Base-by-base conservation (phyloP, 2,888 invertebrate genomes). In the Physocephala rufipes region DNA sequence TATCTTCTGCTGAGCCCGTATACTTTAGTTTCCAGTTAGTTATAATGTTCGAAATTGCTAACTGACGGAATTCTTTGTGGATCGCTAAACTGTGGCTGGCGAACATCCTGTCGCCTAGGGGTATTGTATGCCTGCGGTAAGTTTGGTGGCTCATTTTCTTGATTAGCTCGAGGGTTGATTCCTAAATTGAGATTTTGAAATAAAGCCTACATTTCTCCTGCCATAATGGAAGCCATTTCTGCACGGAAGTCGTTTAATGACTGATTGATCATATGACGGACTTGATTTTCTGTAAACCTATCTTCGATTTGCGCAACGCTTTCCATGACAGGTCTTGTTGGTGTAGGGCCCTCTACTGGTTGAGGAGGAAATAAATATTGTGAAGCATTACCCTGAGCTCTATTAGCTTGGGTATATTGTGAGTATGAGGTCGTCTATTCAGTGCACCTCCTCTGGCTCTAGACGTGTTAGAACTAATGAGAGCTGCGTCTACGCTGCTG, bases 21-120 rank as follows among this genome's bases (percentile, higher is more conserved):
- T 59, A 68, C 58, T 43, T 73, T 49, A 68, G 13, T 58, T 43
- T 62, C 73, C 73, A 69, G 61, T 67, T 67, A 9, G 66, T 36
- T 47, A 71, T 71, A 9, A 62, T 58, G 21, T 64, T 67, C 12
- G 64, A 24, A 47, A 70, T 62, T 19, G 36, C n/a, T 12, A 2
- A 30, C 62, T 1, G 36, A 19, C 7, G 62, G 36, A 28, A 3
- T 15, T 24, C 24, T 21, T 19, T 24, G 24, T 24, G 53, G 24
- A 24, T 19, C 24, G 19, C 1, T 21, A 21, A 9, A 24, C 9
- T 55, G 53, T 55, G 53, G 9, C 13, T 1, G 53, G 24, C 53
- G 53, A n/a, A 19, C 2, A 55, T 55, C 53, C 13, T 55, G 21
- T 21, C 53, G 53, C 24, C 53, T 55, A 55, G 21, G 21, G 12